Evolutionary conservation across 1,140 invertebrate genomes (phyloP), one percentile per base, ranked within the genome.

Genomic region (Drosophila pseudoobscura): DNA sequence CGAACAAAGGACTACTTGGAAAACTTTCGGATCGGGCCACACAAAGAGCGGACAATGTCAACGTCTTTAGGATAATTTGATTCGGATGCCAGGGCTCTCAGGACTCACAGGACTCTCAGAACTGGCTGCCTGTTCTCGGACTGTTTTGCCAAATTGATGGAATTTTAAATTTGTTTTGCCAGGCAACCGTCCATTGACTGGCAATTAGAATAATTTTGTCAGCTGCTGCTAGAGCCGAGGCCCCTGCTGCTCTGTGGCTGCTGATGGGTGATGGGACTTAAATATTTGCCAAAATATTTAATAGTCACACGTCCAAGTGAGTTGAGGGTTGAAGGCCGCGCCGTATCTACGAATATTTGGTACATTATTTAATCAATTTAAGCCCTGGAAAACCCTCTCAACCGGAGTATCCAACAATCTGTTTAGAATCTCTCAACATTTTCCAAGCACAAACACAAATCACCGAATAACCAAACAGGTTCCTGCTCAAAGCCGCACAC

Each of bases 81-180:
- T 76, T 75, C 72, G 73, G 71, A 75, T 65, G 45, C 24, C 44
- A 15, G 7, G 35, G 11, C 6, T 41, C 59, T 0, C 17, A 17
- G 17, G 17, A 17, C 17, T 15, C 15, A 0, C 44, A 15, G 7
- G 35, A 20, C 6, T 41, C 59, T 17, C 17, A 17, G 17, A 0
- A 17, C 17, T 17, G 17, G 0, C 17, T 17, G 17, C 17, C 47
- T 43, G 44, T 41, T 20, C 46, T 52, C 47, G 47, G 43, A 84
- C 64, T 87, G 66, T 75, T 87, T 82, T 68, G 65, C 52, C 65
- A 73, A 84, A 84, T 79, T 85, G 78, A 87, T 82, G 47, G 82
- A 87, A 85, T 85, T 82, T 82, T 75, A 65, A 87, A 85, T 87
- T 71, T 78, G 74, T 77, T 82, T 78, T 75, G 53, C 69, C 54